These are phyloP conservation scores for Stenotaenia linearis DNA, from an alignment of 2,888 invertebrate genomes.

Conservation along the genomic window DNA sequence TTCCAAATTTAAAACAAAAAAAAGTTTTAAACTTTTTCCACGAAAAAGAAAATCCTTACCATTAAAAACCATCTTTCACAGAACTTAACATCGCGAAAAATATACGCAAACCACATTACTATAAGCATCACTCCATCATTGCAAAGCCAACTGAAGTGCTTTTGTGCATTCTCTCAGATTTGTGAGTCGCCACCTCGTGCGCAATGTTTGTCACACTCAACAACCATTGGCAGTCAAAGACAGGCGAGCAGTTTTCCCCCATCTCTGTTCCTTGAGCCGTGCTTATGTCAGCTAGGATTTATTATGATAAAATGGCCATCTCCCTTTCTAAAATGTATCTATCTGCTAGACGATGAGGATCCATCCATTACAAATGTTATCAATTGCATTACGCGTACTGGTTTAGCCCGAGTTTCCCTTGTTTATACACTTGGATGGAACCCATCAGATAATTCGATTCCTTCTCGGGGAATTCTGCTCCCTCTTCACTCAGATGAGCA, in stretches of 20 bases:
- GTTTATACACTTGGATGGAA: conserved; percentile 23
- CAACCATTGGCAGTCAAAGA: conserved; percentile 17
- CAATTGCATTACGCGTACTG: conserved; percentile 14
- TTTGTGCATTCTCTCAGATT: not conserved
- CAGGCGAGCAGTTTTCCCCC: not conserved
- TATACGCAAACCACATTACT: not conserved
- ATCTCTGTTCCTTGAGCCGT: not conserved
- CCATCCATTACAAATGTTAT: conserved; percentile 20
- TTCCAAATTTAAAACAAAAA: too few relatives aligned
- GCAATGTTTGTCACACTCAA: not conserved
- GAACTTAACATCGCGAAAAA: not conserved
- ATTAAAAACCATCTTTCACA: not conserved
- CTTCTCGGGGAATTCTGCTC: conserved; percentile 23
- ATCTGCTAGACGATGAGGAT: conserved; percentile 5
- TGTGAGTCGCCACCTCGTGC: not conserved
- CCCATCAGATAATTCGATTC: conserved; percentile 26
- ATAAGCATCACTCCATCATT: not conserved
- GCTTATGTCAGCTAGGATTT: conserved; percentile 9
- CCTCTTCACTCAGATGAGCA: conserved; percentile 23
- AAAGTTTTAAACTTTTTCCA: too few relatives aligned
- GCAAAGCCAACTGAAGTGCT: not conserved
- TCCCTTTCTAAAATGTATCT: conserved; percentile 10
- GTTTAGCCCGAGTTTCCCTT: conserved; percentile 16
- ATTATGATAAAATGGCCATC: not conserved
- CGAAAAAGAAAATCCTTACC: too few relatives aligned